These are phyloP conservation scores for Anneissia japonica DNA, from an alignment of 35 echinoderm and acorn worm species.

Conservation along the genomic window DNA sequence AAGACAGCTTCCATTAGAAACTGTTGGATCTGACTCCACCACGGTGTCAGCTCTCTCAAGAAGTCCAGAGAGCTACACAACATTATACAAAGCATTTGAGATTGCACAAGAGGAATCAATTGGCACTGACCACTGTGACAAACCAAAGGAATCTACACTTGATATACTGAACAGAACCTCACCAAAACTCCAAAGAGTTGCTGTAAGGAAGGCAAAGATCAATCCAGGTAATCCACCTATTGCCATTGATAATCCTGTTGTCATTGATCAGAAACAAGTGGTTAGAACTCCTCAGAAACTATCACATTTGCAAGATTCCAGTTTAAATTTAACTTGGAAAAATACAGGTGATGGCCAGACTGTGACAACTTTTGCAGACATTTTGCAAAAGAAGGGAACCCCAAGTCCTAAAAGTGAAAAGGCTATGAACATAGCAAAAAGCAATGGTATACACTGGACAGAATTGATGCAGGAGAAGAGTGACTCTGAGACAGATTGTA, in stretches of 20 bases:
- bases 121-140: neutral
- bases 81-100: conserved; percentile 11
- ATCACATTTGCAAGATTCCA: neutral
- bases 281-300: neutral
- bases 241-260: neutral
- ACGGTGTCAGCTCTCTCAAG: neutral
- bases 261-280: neutral
- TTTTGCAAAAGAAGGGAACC: neutral
- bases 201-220: neutral
- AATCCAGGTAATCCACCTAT: neutral
- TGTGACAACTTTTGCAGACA: neutral
- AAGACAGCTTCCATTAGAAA: neutral
- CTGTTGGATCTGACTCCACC: neutral
- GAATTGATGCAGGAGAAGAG: neutral
- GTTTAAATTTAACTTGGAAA: neutral
- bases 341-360: neutral
- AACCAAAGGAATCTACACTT: neutral
- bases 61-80: conserved; percentile 14
- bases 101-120: neutral
- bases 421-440: neutral
- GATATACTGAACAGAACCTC: neutral
- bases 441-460: neutral
- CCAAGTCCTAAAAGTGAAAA: neutral
- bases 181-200: neutral
- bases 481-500: neutral